Evolutionary conservation across 2,113 vertebrate species (phyloP).

Genomic region (Sterrhoptilus dennistouni): DNA sequence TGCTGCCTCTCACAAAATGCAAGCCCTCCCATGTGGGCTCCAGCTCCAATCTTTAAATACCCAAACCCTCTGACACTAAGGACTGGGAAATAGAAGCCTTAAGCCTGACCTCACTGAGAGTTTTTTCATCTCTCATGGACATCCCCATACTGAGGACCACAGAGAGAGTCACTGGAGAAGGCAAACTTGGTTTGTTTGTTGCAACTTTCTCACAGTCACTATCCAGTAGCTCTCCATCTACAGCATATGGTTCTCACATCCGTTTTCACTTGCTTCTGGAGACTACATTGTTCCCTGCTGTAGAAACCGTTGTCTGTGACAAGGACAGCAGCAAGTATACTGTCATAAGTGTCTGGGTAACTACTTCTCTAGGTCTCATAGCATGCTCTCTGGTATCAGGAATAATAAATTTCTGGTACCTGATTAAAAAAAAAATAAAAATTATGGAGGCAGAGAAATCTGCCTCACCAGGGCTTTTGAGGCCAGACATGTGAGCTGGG

Average conservation of each 20-base stretch:
- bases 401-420: not conserved
- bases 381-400: not conserved
- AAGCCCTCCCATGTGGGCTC: not conserved
- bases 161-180: not conserved
- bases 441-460: fast-evolving
- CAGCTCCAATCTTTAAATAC: not conserved
- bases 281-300: fast-evolving
- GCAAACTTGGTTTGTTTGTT: not conserved
- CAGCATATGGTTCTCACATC: not conserved
- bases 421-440: not conserved
- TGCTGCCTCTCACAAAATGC: not conserved
- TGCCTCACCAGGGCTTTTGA: fast-evolving
- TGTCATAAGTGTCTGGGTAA: not conserved
- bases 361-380: not conserved
- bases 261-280: not conserved
- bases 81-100: not conserved
- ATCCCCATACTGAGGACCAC: not conserved
- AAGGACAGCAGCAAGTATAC: not conserved
- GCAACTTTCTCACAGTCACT: fast-evolving
- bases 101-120: not conserved
- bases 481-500: not conserved
- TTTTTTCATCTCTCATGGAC: not conserved
- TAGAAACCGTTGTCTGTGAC: not conserved
- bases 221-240: not conserved
- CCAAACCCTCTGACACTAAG: not conserved